A percentile compares a stretch with the other conserved stretches of the same genome.
Conservation (phyloP, 2,888 invertebrate genomes). For the Coelinius sp. region DNA sequence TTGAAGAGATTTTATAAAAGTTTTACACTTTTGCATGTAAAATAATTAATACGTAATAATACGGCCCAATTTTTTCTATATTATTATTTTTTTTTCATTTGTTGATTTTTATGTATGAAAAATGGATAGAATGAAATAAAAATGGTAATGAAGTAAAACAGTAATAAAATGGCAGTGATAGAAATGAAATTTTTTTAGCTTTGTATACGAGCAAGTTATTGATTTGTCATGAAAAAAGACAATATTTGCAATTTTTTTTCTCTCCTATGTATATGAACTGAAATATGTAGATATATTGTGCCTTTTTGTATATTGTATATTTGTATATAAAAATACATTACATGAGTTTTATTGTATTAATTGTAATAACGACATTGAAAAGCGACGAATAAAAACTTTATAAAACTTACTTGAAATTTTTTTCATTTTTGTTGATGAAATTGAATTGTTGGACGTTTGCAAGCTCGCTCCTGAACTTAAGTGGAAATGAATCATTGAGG, state of each 20-base stretch:
- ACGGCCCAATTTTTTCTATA: background rate
- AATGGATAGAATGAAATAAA: background rate
- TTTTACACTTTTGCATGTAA: constrained; percentile 25
- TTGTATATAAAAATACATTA: constrained; percentile 69
- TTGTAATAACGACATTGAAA: constrained; percentile 53
- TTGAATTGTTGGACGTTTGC: too few species aligned
- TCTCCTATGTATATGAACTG: constrained; percentile 65
- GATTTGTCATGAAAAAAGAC: constrained; percentile 52
- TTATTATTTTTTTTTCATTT: background rate
- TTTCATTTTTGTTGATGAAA: too few species aligned
- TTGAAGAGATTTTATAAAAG: background rate
- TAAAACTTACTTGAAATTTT: constrained; percentile 26
- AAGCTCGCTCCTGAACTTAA: too few species aligned
- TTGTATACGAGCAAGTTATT: constrained; percentile 53
- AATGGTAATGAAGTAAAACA: constrained; percentile 11
- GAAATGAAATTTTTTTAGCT: constrained; percentile 4
- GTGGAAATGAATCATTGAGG: too few species aligned
- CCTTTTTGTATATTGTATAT: constrained; percentile 70
- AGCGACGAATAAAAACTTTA: constrained; percentile 43
- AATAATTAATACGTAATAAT: background rate
- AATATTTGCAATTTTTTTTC: constrained; percentile 54
- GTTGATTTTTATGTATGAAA: constrained; percentile 43
- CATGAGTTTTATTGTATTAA: constrained; percentile 57
- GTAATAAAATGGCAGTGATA: background rate
- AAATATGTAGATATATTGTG: constrained; percentile 69